These are phyloP conservation scores for Eremobia ochroleuca DNA, from an alignment of 2,888 invertebrate genomes.

Conservation along the genomic window DNA sequence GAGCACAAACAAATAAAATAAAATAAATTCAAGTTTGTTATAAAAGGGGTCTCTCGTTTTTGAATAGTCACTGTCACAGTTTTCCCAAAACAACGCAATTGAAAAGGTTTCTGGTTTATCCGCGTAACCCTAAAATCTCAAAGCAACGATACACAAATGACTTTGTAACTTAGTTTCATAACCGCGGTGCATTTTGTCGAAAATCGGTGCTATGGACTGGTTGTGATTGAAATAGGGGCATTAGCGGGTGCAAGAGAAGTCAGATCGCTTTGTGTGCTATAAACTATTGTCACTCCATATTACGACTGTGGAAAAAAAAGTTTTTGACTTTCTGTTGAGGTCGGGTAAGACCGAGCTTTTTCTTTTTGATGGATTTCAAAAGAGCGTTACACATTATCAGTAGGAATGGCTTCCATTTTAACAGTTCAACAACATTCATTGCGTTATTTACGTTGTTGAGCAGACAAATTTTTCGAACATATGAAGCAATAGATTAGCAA, in stretches of 20 bases:
- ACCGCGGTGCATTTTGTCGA: slow-evolving; percentile 54
- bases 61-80: background rate
- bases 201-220: slow-evolving; percentile 41
- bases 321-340: background rate
- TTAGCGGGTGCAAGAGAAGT: slow-evolving; percentile 36
- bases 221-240: slow-evolving; percentile 38
- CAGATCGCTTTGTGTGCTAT: slow-evolving; percentile 24
- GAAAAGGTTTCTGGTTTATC: background rate
- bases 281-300: slow-evolving; percentile 33
- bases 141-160: slow-evolving; percentile 54
- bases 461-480: no score
- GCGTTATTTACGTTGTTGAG: no score
- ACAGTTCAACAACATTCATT: no score
- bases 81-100: background rate
- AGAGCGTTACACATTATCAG: no score
- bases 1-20: no score
- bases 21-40: background rate
- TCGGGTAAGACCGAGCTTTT: background rate
- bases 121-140: slow-evolving; percentile 35
- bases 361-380: background rate
- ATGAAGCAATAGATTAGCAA: no score
- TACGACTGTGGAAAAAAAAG: slow-evolving; percentile 6
- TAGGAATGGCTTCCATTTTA: no score
- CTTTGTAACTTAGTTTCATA: slow-evolving; percentile 65
- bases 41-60: background rate